phyloP scores from a whole-genome alignment of 2,888 invertebrate species.

The Proisotoma minuta region DNA sequence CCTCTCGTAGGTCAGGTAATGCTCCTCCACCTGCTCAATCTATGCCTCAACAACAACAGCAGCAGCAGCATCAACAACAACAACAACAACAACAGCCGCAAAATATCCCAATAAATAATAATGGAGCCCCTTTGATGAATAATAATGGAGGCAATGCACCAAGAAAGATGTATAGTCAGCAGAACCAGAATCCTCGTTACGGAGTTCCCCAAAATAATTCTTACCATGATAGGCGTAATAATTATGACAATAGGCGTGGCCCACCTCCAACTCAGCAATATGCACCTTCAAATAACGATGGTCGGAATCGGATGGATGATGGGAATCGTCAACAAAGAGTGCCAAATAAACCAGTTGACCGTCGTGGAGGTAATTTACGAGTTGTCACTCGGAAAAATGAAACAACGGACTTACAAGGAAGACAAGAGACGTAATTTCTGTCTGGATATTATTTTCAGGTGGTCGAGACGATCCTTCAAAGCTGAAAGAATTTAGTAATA shows the following conservation, averaged over 20 bases:
- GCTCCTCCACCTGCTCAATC: slow-evolving; percentile 52
- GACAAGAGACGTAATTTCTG: too few species aligned
- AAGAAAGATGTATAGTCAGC: slow-evolving; percentile 50
- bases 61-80: slow-evolving; percentile 46
- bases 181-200: slow-evolving; percentile 50
- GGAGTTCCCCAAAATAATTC: slow-evolving; percentile 39
- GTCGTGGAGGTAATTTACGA: slow-evolving; percentile 26
- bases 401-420: too few species aligned
- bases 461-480: slow-evolving; percentile 28
- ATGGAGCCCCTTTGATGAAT: slow-evolving; percentile 35
- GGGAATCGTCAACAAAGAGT: slow-evolving; percentile 34
- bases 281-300: slow-evolving; percentile 28
- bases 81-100: slow-evolving; percentile 47
- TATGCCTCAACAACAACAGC: slow-evolving; percentile 49
- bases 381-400: too few species aligned
- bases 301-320: slow-evolving; percentile 25
- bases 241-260: slow-evolving; percentile 33
- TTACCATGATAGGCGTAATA: slow-evolving; percentile 34
- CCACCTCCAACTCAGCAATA: slow-evolving; percentile 39
- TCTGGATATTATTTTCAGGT: background rate
- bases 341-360: slow-evolving; percentile 36
- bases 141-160: slow-evolving; percentile 44
- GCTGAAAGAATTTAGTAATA: slow-evolving; percentile 34
- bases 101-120: slow-evolving; percentile 35
- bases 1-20: slow-evolving; percentile 41